These are phyloP conservation scores for Chelmon rostratus DNA, from an alignment of 2,797 vertebrate species.

Conservation along the genomic window DNA sequence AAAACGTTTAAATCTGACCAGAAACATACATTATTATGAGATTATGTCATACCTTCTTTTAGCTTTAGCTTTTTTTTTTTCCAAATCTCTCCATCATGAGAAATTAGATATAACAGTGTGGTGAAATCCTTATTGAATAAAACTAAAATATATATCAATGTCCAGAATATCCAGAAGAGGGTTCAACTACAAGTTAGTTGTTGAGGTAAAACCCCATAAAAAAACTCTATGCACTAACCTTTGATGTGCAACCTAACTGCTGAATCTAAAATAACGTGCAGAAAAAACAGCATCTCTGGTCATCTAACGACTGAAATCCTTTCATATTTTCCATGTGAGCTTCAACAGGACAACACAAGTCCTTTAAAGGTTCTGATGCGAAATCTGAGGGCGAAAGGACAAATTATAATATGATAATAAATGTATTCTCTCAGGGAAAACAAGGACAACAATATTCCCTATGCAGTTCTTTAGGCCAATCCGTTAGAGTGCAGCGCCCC, in stretches of 20 bases:
- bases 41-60: not conserved
- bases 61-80: too few relatives aligned
- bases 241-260: not conserved
- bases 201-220: too few relatives aligned
- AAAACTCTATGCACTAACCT: not conserved
- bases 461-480: constrained; percentile 1
- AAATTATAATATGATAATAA: not conserved
- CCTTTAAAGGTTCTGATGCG: not conserved
- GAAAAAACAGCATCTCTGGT: not conserved
- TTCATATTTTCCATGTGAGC: not conserved
- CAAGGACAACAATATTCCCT: not conserved
- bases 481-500: constrained; percentile 48
- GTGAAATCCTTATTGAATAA: not conserved
- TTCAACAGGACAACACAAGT: not conserved
- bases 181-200: too few relatives aligned
- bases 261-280: not conserved
- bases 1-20: too few relatives aligned
- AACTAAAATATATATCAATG: too few relatives aligned
- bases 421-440: not conserved
- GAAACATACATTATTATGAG: not conserved
- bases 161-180: too few relatives aligned
- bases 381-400: not conserved
- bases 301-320: not conserved
- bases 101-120: too few relatives aligned
- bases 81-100: too few relatives aligned